Conservation (phyloP, 2,888 invertebrate species). For the Palloptera scutellata region DNA sequence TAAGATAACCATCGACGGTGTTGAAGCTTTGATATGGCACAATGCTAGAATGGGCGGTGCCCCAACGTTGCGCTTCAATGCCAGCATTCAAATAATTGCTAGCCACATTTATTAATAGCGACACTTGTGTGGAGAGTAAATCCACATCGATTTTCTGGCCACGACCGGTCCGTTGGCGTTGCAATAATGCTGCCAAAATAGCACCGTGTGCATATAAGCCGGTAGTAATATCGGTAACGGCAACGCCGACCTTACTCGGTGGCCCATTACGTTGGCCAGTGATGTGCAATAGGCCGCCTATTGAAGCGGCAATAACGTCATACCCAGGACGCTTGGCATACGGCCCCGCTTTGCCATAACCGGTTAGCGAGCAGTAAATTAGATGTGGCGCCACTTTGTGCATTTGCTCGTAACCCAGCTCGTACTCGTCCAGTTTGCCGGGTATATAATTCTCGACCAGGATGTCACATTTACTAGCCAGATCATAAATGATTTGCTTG, state of each 20-base stretch:
- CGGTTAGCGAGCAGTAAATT: constrained; percentile 93
- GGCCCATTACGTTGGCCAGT: constrained; percentile 86
- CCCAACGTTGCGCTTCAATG: constrained; percentile 80
- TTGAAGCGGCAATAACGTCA: constrained; percentile 93
- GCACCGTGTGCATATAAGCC: constrained; percentile 95
- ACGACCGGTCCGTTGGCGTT: constrained; percentile 76
- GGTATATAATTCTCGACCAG: constrained; percentile 94
- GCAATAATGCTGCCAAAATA: constrained; percentile 87
- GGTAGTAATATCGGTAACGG: constrained; percentile 92
- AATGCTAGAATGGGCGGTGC: constrained; percentile 93
- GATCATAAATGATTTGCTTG: constrained; percentile 75
- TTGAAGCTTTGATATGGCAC: constrained; percentile 94
- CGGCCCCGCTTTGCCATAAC: constrained; percentile 89
- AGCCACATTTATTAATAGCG: constrained; percentile 87
- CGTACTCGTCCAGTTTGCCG: constrained; percentile 80
- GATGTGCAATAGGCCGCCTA: constrained; percentile 88
- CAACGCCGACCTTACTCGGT: constrained; percentile 92
- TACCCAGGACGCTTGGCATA: constrained; percentile 90
- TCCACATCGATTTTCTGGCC: constrained; percentile 96
- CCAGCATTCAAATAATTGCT: constrained; percentile 90
- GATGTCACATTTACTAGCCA: constrained; percentile 83
- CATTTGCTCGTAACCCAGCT: constrained; percentile 82
- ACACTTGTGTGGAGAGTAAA: constrained; percentile 90
- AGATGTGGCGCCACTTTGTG: constrained; percentile 76
- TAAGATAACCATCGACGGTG: constrained; percentile 83